Base-by-base conservation (phyloP, 1,140 invertebrate genomes). In the Drosophila funebris region DNA sequence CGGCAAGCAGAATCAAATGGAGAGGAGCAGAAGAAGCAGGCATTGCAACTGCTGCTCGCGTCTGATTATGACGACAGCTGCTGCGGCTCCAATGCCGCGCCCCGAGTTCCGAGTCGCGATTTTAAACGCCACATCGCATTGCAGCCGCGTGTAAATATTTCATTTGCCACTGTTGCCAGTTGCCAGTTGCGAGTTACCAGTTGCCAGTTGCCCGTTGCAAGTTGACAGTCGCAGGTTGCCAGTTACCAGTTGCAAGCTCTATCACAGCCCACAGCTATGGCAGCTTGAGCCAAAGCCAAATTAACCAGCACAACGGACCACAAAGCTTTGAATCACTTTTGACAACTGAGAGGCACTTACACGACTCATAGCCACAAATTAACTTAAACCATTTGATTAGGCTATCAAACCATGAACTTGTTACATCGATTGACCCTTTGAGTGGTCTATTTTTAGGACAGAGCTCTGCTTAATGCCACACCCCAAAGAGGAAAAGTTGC, bases 141-240 rank as follows among this genome's bases (percentile, higher is more conserved):
- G 37, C 20, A 46, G 67, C 67, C 67, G 48, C 50, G 37, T 56
- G 60, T 64, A 63, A 70, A 70, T 70, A 70, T 70, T 70, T 63
- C 48, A 70, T 70, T 62, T 69, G 44, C 66, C 11, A 29, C 43
- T 48, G 56, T 68, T 68, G 44, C 66, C 24, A 33, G 14, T 22
- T 48, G 43, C 29, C 39, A 56, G 33, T 44, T 48, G 31, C 63
- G 8, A 7, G 53, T 5, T 24, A 27, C 29, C 22, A 41, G 39
- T 57, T 46, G n/a, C 56, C 13, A 31, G 29, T 13, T 36, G 57
- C 41, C 31, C 13, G 16, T 29, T 8, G 3, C 27, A 4, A 9
- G n/a, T 8, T 5, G n/a, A n/a, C 22, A 4, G 36, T 16, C 22
- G 27, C 16, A 24, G 4, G n/a, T n/a, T 37, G 13, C 24, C 14